Evolutionary conservation across 2,888 invertebrate genomes (phyloP).

Genomic region (Corythucha ciliata): DNA sequence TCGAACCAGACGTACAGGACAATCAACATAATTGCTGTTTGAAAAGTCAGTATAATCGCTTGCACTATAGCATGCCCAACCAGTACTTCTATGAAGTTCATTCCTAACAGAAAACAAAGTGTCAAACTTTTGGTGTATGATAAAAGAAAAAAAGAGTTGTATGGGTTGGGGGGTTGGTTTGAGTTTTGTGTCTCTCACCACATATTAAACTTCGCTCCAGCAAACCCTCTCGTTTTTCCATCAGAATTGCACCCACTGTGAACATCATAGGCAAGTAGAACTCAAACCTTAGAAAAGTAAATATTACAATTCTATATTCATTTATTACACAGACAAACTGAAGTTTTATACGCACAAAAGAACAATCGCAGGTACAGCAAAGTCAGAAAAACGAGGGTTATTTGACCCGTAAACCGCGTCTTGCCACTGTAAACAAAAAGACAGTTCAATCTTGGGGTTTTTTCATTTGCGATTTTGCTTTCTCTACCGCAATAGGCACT

Average conservation of each 20-base stretch:
- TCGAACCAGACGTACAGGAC: conserved; percentile 37
- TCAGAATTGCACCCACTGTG: conserved; percentile 38
- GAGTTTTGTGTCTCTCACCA: conserved; percentile 28
- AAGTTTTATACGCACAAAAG: conserved; percentile 51
- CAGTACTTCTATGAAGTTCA: conserved; percentile 27
- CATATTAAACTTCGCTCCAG: conserved; percentile 37
- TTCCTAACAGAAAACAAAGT: conserved; percentile 25
- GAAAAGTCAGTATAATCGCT: conserved; percentile 35
- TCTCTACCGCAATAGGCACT: conserved; percentile 46
- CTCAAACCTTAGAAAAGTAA: conserved; percentile 34
- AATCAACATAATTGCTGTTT: conserved; percentile 37
- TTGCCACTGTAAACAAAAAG: conserved; percentile 46
- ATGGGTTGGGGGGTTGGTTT: background rate
- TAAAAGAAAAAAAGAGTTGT: background rate
- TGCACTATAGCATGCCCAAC: conserved; percentile 37
- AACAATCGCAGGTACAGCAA: conserved; percentile 76
- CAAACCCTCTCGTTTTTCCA: conserved; percentile 37
- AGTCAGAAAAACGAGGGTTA: conserved; percentile 62
- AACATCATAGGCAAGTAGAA: conserved; percentile 38
- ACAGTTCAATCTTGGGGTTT: background rate
- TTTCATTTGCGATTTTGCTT: background rate
- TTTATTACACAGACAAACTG: background rate
- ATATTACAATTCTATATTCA: background rate
- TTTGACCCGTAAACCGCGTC: conserved; percentile 59
- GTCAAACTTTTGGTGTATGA: no score